Conservation (phyloP, 2,797 vertebrate genomes). For the Propithecus perrieri region DNA sequence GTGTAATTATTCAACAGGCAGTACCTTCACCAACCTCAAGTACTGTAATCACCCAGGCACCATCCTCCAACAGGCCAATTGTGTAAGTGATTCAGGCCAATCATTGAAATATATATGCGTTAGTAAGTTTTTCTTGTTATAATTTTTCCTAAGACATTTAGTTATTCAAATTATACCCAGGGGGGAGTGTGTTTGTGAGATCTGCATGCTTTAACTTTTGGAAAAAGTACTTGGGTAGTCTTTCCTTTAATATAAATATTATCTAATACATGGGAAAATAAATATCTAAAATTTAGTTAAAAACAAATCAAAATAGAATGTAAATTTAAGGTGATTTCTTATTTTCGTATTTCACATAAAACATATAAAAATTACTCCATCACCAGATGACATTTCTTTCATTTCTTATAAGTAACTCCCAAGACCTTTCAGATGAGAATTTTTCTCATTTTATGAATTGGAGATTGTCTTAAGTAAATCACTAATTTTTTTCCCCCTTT, state of each 20-base stretch:
- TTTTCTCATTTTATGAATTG: constrained; percentile 45
- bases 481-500: neutral
- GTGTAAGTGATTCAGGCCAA: constrained; percentile 93
- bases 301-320: neutral
- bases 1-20: constrained; percentile 99
- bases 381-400: neutral
- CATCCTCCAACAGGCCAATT: constrained; percentile 97
- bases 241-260: neutral
- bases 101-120: constrained; percentile 74
- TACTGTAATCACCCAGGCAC: constrained; percentile 99
- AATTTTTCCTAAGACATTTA: constrained; percentile 27
- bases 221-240: constrained; percentile 7
- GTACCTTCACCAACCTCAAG: constrained; percentile 99
- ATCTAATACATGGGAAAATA: constrained; percentile 30
- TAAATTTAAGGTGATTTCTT: constrained; percentile 40
- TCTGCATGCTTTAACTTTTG: neutral
- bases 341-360: constrained; percentile 48
- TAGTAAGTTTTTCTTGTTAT: constrained; percentile 49
- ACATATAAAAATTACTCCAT: constrained; percentile 9
- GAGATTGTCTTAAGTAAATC: constrained; percentile 24
- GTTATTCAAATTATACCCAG: constrained; percentile 3
- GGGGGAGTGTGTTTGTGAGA: neutral
- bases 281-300: constrained; percentile 52
- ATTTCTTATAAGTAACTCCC: neutral
- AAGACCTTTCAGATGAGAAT: constrained; percentile 22